Conservation (phyloP, 2,113 vertebrate genomes). For the Tetrax tetrax region DNA sequence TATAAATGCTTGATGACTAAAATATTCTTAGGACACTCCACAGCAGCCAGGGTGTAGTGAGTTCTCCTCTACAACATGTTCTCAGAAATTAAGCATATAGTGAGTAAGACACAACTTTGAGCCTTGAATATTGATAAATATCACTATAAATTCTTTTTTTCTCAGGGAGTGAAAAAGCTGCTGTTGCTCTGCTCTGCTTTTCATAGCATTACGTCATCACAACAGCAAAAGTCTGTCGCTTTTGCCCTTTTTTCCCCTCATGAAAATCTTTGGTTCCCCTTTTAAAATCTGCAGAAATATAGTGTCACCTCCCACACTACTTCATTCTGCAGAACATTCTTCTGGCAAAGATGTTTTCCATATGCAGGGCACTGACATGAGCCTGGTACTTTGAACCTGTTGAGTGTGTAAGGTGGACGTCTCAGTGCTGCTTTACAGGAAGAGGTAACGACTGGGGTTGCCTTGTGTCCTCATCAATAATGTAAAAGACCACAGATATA, state of each 20-base stretch:
- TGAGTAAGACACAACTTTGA: not conserved
- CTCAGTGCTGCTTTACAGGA: not conserved
- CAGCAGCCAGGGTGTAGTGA: not conserved
- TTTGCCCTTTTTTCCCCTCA: slow-evolving; percentile 25
- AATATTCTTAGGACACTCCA: not conserved
- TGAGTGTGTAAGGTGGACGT: not conserved
- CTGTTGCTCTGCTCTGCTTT: not conserved
- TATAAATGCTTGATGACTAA: not conserved
- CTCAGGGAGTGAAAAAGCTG: not conserved
- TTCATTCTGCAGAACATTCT: slow-evolving; percentile 39
- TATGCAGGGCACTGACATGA: slow-evolving; percentile 39
- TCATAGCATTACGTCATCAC: not conserved
- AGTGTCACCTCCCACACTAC: slow-evolving; percentile 37
- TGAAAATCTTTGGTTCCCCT: slow-evolving; percentile 41
- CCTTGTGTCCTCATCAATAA: slow-evolving; percentile 14
- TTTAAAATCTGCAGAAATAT: slow-evolving; percentile 53
- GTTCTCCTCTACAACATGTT: not conserved
- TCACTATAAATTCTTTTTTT: not conserved
- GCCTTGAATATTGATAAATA: not conserved
- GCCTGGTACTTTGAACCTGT: not conserved
- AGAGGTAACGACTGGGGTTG: not conserved
- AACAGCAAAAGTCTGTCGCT: not conserved
- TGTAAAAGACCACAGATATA: not conserved
- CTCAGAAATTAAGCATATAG: not conserved
- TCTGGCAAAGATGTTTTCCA: slow-evolving; percentile 52